phyloP scores from a whole-genome alignment of 2,113 vertebrate genomes.

The Malurus alboscapulatus region DNA sequence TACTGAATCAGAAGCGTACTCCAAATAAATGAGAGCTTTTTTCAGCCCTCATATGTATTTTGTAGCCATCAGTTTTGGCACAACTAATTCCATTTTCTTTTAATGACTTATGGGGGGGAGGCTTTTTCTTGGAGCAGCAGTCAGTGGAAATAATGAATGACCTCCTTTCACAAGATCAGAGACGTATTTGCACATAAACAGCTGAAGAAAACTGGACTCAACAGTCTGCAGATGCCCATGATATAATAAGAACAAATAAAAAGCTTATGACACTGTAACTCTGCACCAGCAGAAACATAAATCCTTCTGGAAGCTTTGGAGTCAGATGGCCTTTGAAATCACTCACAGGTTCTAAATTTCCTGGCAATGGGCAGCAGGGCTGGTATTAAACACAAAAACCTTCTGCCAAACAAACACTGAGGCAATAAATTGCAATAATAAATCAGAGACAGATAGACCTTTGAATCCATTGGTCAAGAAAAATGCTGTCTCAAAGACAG shows the following conservation, averaged over 20 bases:
- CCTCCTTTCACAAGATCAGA: conserved; percentile 26
- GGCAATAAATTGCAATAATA: neutral
- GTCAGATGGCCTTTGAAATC: conserved; percentile 57
- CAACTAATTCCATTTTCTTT: conserved; percentile 23
- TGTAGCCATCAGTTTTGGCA: neutral
- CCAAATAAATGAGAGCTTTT: neutral
- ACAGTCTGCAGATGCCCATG: conserved; percentile 39
- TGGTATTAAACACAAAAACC: conserved; percentile 44
- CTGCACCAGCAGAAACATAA: conserved; percentile 41
- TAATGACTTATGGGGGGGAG: neutral
- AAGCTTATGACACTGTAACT: conserved; percentile 62
- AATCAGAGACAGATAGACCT: neutral
- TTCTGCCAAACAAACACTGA: conserved; percentile 37
- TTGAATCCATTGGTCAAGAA: neutral
- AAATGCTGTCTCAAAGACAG: neutral
- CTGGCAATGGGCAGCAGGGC: conserved; percentile 2
- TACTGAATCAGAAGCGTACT: neutral
- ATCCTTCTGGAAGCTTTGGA: conserved; percentile 36
- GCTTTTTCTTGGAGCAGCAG: neutral
- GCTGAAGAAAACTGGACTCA: conserved; percentile 41
- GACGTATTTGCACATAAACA: conserved; percentile 23
- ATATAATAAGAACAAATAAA: conserved; percentile 61
- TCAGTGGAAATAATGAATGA: neutral
- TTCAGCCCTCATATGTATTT: neutral
- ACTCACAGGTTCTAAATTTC: conserved; percentile 58